Base-by-base conservation (phyloP, 2,113 vertebrate genomes). In the Herpetotheres cachinnans region DNA sequence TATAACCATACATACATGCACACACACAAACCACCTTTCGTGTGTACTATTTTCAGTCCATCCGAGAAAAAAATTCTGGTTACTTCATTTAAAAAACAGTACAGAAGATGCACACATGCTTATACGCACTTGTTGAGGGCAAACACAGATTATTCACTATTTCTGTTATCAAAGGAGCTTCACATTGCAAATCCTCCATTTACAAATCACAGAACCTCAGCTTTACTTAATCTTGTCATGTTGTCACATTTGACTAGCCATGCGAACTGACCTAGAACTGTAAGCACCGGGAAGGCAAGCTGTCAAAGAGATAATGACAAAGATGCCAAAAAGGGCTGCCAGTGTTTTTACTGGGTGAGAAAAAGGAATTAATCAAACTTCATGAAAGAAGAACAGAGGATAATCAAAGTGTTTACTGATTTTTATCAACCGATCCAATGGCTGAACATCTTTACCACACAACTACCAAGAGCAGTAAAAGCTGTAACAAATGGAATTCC, bases 221-320 rank as follows among this genome's bases (percentile, higher is more conserved):
- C 95, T 94, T 90, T 61, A 89, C 91, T 77, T 98, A 98, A 97
- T 98, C 97, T 97, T 89, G 97, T 97, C 89, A 46, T 91, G 96
- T 65, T 97, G 97, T 95, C 93, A 95, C 84, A 42, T 95, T 89
- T 98, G 95, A 96, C 95, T 89, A 96, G 91, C 91, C 97, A 79
- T 94, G 87, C 34, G 79, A 72, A 96, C 89, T 97, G 97, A 97
- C 97, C 96, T 81, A 96, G 93, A 97, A 97, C 73, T 69, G 82
- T 24, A 59, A 93, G 82, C 79, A 58, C 70, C 4, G 38, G 74
- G 78, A 95, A 82, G 88, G 93, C 94, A 95, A 96, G 84, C 93
- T 97, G 94, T 89, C 94, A 96, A 77, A 74, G 88, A 76, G 91
- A 96, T 78, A 96, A 80, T 71, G 91, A 94, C 91, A 96, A 89